Evolutionary conservation across 2,888 invertebrate genomes (phyloP).

Genomic region (Idaea biselata): DNA sequence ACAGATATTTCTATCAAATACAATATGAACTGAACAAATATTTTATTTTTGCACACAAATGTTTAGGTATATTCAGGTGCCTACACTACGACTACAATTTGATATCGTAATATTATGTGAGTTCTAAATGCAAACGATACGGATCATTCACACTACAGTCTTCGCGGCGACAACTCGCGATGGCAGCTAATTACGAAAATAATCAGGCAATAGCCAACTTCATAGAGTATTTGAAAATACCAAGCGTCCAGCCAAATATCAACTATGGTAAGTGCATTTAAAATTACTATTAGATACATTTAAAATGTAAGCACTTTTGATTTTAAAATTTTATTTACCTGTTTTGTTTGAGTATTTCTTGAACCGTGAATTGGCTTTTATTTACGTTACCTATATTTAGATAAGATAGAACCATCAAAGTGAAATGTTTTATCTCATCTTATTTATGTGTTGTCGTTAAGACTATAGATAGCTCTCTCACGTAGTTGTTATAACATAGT

Average conservation of each 20-base stretch:
- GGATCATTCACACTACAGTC: slow-evolving; percentile 34
- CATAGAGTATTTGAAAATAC: slow-evolving; percentile 86
- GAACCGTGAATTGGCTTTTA: too few relatives aligned
- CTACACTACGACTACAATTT: not conserved
- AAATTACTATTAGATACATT: not conserved
- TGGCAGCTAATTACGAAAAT: slow-evolving; percentile 58
- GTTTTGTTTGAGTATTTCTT: too few relatives aligned
- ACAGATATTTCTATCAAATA: too few relatives aligned
- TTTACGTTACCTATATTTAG: too few relatives aligned
- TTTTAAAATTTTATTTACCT: not conserved
- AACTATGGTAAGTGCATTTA: slow-evolving; percentile 83
- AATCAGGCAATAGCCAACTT: slow-evolving; percentile 84
- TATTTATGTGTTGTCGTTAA: too few relatives aligned
- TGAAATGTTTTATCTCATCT: too few relatives aligned
- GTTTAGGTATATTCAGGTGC: not conserved
- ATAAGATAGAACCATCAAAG: too few relatives aligned
- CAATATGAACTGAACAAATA: not conserved
- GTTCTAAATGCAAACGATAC: slow-evolving; percentile 12
- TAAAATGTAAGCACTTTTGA: not conserved
- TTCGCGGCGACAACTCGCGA: slow-evolving; percentile 33
- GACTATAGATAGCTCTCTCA: not conserved
- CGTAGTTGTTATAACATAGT: too few relatives aligned
- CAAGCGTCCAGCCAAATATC: slow-evolving; percentile 87
- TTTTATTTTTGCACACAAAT: not conserved
- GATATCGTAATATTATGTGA: not conserved